phyloP scores from a whole-genome alignment of 2,113 vertebrate species.

The Suncus etruscus region DNA sequence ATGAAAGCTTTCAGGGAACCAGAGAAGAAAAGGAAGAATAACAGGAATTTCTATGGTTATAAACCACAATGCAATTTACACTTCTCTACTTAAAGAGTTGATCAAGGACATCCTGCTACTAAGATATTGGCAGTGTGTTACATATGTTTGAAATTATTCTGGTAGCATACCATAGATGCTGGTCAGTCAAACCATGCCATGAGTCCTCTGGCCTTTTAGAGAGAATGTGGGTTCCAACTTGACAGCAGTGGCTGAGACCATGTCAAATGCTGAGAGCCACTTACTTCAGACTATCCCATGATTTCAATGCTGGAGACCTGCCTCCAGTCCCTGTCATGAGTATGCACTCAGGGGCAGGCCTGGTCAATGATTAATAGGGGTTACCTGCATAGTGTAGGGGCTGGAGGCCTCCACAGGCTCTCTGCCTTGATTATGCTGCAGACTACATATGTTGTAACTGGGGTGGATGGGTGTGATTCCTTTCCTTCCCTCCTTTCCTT shows the following conservation, averaged over 20 bases:
- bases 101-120: background rate
- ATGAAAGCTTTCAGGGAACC: background rate
- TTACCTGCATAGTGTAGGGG: no score
- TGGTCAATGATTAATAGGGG: background rate
- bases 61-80: slow-evolving; percentile 56
- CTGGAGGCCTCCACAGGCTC: fast-evolving
- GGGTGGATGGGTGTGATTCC: no score
- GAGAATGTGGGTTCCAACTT: no score
- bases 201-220: background rate
- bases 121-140: background rate
- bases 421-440: no score
- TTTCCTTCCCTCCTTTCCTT: no score
- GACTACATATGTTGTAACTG: background rate
- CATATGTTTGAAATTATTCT: background rate
- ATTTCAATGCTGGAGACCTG: background rate
- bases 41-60: slow-evolving; percentile 47
- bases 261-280: background rate
- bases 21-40: background rate
- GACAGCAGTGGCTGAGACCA: no score
- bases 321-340: fast-evolving
- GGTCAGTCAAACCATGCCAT: fast-evolving
- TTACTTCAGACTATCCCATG: background rate
- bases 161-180: background rate
- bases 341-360: fast-evolving
- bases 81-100: slow-evolving; percentile 21